A percentile compares a stretch with the other conserved stretches of the same genome.
These are phyloP conservation scores for Strix uralensis DNA, from an alignment of 2,113 vertebrate genomes.

Conservation along the genomic window DNA sequence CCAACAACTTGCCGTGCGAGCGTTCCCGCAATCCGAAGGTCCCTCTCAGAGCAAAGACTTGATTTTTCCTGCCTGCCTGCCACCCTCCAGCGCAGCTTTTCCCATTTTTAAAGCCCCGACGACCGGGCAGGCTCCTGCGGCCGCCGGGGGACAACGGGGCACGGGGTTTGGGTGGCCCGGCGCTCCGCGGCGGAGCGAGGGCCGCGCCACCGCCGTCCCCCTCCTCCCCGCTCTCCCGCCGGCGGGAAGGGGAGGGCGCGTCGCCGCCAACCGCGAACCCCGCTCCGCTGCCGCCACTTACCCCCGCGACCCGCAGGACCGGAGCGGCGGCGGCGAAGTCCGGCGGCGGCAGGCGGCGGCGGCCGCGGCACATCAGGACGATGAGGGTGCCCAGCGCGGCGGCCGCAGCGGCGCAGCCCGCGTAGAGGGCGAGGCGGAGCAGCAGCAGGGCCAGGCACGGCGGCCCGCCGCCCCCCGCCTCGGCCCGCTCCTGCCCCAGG, in stretches of 20 bases:
- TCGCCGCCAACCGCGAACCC: not conserved
- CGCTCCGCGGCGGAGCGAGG: not conserved
- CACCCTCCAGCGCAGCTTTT: not conserved
- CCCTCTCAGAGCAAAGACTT: not conserved
- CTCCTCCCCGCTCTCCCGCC: not conserved
- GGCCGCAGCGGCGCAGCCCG: constrained; percentile 58
- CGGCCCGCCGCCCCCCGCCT: not conserved
- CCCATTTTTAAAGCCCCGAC: not conserved
- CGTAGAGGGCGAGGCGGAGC: constrained; percentile 60
- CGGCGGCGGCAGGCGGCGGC: constrained; percentile 23
- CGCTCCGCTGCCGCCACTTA: not conserved
- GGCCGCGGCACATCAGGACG: constrained; percentile 29
- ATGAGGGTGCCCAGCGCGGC: constrained; percentile 58
- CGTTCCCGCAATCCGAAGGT: not conserved
- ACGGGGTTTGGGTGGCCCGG: not conserved
- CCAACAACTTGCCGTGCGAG: not conserved
- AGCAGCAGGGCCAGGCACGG: constrained; percentile 27
- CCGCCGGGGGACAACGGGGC: not conserved
- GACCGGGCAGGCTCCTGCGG: not conserved
- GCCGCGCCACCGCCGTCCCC: not conserved
- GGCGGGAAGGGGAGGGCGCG: not conserved
- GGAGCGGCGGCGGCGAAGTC: constrained; percentile 49
- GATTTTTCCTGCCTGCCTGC: not conserved
- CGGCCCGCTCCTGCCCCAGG: constrained; percentile 10
- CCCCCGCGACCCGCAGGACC: not conserved